Conservation (phyloP, 2,888 invertebrate genomes). For the Sphinx pinastri region DNA sequence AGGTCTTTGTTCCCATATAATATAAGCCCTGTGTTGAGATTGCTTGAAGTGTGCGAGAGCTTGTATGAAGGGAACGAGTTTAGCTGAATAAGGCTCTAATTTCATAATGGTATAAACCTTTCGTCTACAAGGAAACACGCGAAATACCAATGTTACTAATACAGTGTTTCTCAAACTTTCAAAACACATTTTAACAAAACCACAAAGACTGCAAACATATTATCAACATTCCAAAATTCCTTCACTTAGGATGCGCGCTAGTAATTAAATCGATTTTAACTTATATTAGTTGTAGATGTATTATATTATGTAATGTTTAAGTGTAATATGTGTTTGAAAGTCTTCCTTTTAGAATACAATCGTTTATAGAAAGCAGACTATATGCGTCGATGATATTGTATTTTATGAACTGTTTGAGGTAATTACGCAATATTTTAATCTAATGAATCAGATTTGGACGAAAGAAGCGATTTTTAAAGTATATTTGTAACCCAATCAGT, state of each 20-base stretch:
- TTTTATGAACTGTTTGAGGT: constrained; percentile 24
- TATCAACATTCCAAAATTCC: constrained; percentile 30
- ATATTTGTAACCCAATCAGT: too few species aligned
- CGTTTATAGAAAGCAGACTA: constrained; percentile 5
- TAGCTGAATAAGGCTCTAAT: constrained; percentile 80
- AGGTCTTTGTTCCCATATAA: constrained; percentile 95
- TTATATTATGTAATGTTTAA: constrained; percentile 29
- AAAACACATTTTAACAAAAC: constrained; percentile 6
- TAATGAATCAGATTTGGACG: too few species aligned
- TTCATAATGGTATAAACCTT: neutral
- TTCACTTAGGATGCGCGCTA: constrained; percentile 25
- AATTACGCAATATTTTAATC: constrained; percentile 40
- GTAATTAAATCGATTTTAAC: constrained; percentile 28
- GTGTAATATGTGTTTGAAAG: constrained; percentile 31
- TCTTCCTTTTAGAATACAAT: constrained; percentile 43
- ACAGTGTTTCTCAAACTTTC: constrained; percentile 17
- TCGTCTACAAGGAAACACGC: constrained; percentile 13
- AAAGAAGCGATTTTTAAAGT: too few species aligned
- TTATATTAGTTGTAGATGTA: constrained; percentile 30
- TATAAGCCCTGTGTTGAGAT: constrained; percentile 92
- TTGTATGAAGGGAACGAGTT: constrained; percentile 93
- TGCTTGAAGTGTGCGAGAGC: constrained; percentile 93
- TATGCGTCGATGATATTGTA: neutral
- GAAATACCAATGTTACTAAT: neutral
- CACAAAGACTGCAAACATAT: constrained; percentile 27